Base-by-base conservation (phyloP, 2,113 vertebrate genomes). In the Tragelaphus imberbis region DNA sequence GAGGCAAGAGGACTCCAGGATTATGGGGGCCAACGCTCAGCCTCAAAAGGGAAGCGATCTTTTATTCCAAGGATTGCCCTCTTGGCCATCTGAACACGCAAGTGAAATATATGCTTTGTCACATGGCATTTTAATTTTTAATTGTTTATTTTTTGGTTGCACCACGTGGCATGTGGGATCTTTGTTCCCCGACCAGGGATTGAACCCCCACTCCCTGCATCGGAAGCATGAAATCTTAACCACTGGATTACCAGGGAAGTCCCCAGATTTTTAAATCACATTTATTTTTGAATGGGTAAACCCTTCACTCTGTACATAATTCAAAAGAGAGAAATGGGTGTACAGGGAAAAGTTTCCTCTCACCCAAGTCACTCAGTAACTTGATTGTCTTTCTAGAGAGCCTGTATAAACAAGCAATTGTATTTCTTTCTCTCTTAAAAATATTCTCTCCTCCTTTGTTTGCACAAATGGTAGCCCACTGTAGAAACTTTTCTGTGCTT, bases 1-100 rank as follows among this genome's bases (percentile, higher is more conserved):
- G 95, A 95, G 84, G 89, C 94, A 28, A 95, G 90, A 51, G 56
- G 92, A 95, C 84, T 96, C 68, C 65, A 88, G 63, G 94, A 96
- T 96, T 87, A 94, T 47, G 77, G 12, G 51, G 84, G 47, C 77
- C 82, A 65, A 51, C 7, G 58, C 81, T 87, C 61, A 49, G 61
- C 58, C 87, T 97, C 71, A 68, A 40, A 94, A 79, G 59, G 84
- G 56, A 93, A 92, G 8, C 0, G 0, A 49, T 68, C 79, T 79
- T 94, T 49, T 30, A 53, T 81, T 87, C 61, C 2, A 4, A 65
- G 75, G 30, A 80, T 68, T 36, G 16, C 11, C 27, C 40, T 63
- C 53, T 17, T 8, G 8, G 47, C 1, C 21, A 84, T 27, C 40
- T 6, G 21, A 55, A 80, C 40, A 21, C 27, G 47, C 81, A 25